Base-by-base conservation (phyloP, 2,797 vertebrate species). In the Leuciscus waleckii region DNA sequence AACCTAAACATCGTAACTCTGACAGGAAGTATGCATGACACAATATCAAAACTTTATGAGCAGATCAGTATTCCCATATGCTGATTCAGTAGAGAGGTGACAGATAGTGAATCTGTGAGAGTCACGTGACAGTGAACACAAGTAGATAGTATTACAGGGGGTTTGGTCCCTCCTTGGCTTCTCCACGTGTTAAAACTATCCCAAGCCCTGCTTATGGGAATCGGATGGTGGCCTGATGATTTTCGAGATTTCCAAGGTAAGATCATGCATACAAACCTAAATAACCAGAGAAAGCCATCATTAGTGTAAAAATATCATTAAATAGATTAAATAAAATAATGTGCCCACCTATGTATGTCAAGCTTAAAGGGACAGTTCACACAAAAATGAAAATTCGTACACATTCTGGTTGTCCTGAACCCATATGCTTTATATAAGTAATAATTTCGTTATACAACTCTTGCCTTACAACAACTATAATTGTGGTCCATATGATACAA, bases 231-330 rank as follows among this genome's bases (percentile, higher is more conserved):
- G 89, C 91, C 79, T 89, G 93, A 91, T 82, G 90, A 83, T 87
- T 88, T 86, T 88, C 90, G 87, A 82, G 86, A 87, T 86, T 90
- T 85, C 87, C 86, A 92, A 95, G 94, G 94, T 95, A 94, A 95
- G 93, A 87, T 73, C 61, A 73, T 78, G 80, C 56, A 74, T 71
- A 77, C 65, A 86, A 89, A 90, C 82, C 86, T 88, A 91, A 87
- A 88, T 87, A 85, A 87, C 89, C 79, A 91, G 89, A 94, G 86
- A 93, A 93, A 92, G 88, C 91, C 94, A 56, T 75, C 14, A 67
- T 32, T 68, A 56, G 74, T 77, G 63, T 39, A 41, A 58, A 69
- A 78, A 13, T 13, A 67, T 43, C 7, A 37, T 71, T 67, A 67
- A 67, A 67, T 5, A 67, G 23, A 67, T 4, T 26, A 1, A 21